Evolutionary conservation across 2,888 invertebrate species (phyloP).

Genomic region (Imbricaverruca yamaguchii): DNA sequence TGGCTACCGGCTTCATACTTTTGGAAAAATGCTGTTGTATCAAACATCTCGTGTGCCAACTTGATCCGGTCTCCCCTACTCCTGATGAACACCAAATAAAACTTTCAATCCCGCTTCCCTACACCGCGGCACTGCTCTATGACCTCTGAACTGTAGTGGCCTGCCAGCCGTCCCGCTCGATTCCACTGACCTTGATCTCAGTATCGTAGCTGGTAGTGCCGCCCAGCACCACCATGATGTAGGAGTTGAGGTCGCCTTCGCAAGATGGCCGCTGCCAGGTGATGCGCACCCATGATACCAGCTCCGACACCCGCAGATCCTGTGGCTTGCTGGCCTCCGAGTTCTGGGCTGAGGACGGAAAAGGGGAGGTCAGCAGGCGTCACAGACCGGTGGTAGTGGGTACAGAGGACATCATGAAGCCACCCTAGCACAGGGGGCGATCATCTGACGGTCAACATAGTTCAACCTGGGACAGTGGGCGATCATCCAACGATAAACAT

Average conservation of each 20-base stretch:
- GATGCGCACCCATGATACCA: constrained; percentile 31
- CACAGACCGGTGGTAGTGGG: too few relatives aligned
- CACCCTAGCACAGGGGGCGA: background rate
- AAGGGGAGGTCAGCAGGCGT: background rate
- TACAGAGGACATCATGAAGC: too few relatives aligned
- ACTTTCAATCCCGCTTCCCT: too few relatives aligned
- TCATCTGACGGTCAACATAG: background rate
- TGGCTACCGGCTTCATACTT: too few relatives aligned
- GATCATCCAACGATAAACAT: constrained; percentile 1
- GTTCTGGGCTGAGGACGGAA: background rate
- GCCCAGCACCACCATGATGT: constrained; percentile 33
- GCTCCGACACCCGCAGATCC: constrained; percentile 30
- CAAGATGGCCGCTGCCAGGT: constrained; percentile 32
- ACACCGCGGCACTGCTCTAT: too few relatives aligned
- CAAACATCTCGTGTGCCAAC: too few relatives aligned
- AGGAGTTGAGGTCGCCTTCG: constrained; percentile 29
- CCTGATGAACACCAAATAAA: too few relatives aligned
- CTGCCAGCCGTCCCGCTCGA: too few relatives aligned
- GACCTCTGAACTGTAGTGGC: too few relatives aligned
- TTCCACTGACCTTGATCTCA: constrained; percentile 31
- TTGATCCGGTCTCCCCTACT: too few relatives aligned
- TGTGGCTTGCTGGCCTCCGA: constrained; percentile 33
- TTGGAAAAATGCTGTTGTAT: too few relatives aligned
- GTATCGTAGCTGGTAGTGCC: constrained; percentile 31
- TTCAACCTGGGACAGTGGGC: constrained; percentile 8